Evolutionary conservation across 2,797 vertebrate species (phyloP), one percentile per base, ranked within the genome.

Genomic region (Apodemus agrarius): DNA sequence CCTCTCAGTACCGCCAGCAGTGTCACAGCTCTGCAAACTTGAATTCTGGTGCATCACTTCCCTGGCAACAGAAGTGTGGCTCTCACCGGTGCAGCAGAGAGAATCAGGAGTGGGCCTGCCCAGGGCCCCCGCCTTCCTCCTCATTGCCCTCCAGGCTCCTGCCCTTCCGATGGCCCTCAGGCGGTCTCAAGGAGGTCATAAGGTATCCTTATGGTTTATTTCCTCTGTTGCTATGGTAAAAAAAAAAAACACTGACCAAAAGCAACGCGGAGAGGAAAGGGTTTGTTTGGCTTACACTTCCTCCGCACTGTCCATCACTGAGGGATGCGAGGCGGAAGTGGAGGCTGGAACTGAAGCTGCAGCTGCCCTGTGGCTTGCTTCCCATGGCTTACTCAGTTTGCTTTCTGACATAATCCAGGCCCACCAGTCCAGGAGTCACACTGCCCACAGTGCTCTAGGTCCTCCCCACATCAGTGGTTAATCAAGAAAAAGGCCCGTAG

Each of bases 1-100:
- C 67, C 46, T 95, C 72, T 54, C 69, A 90, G 2, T 91, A 24
- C 93, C 96, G 84, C 31, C 31, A 6, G 78, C 29, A n/a, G 96
- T 91, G 96, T 57, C 8, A 5, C 0, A 9, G 69, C 40, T 72
- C 81, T n/a, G 2, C 83, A 54, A 11, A 83, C 63, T 34, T 6
- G 61, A 63, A 57, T 61, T 54, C 75, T 31, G 59, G 74, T 0
- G 0, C 76, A 21, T 40, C 1, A 0, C 43, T 75, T 88, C 81
- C 43, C 49, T 4, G 67, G 63, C 54, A 29, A 40, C 61, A 2
- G 78, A 79, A 87, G 82, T 0, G 2, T 13, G 4, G n/a, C 57
- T 59, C 11, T 34, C 75, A 1, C 9, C 0, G 10, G 21, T 34
- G 72, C 61, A 46, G 49, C 43, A 52, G 43, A 61, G 61, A 91